A percentile compares a stretch with the other conserved stretches of the same genome.
Evolutionary conservation across 2,888 invertebrate genomes (phyloP).

Genomic region (Ennomos quercinarius): DNA sequence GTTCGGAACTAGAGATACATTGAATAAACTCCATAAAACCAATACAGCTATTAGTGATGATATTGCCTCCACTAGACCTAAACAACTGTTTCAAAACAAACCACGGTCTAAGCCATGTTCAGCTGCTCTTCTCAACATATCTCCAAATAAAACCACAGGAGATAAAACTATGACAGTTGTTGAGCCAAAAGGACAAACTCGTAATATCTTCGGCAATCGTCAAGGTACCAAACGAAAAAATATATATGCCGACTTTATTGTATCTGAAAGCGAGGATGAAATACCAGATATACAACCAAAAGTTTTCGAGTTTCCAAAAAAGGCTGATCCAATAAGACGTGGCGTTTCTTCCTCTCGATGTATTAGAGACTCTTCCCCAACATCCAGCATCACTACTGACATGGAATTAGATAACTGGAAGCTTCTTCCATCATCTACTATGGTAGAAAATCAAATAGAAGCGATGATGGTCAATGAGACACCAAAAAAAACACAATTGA

Average conservation of each 20-base stretch:
- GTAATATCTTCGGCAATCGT: constrained; percentile 64
- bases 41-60: constrained; percentile 52
- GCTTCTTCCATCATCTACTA: constrained; percentile 75
- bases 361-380: constrained; percentile 53
- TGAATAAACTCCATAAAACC: constrained; percentile 55
- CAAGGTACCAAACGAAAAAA: constrained; percentile 62
- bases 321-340: constrained; percentile 41
- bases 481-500: constrained; percentile 59
- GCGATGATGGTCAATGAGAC: constrained; percentile 47
- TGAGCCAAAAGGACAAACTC: constrained; percentile 53
- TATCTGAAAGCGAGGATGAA: constrained; percentile 74
- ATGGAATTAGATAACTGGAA: constrained; percentile 76
- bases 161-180: constrained; percentile 56
- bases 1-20: constrained; percentile 59
- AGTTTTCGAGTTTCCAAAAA: constrained; percentile 63
- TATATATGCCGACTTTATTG: constrained; percentile 69
- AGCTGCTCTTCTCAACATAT: constrained; percentile 60
- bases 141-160: constrained; percentile 59
- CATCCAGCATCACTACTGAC: constrained; percentile 64
- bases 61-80: constrained; percentile 54
- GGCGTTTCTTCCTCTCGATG: constrained; percentile 42
- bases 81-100: constrained; percentile 62
- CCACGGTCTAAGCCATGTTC: constrained; percentile 63
- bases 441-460: constrained; percentile 70
- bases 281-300: constrained; percentile 66